Percentiles rank a stretch among this genome's conserved stretches.
These are phyloP conservation scores for Sphecodes monilicornis DNA, from an alignment of 2,888 invertebrate genomes.

Conservation along the genomic window DNA sequence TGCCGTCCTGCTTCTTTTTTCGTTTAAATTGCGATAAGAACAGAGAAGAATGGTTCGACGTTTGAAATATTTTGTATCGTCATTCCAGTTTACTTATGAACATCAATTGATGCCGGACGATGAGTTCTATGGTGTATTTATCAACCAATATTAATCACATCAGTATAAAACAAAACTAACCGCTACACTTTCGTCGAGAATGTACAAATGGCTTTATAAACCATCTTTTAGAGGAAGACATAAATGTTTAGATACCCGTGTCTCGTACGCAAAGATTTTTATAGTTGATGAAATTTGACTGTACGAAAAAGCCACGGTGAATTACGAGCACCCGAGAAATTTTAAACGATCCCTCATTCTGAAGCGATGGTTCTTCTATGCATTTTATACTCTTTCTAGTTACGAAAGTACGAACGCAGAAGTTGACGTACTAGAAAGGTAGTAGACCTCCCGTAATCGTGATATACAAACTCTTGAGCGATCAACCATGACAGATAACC, in stretches of 20 bases:
- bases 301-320: neutral
- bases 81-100: no score
- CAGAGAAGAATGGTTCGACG: no score
- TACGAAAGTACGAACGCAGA: slow-evolving; percentile 2
- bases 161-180: neutral
- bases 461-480: slow-evolving; percentile 30
- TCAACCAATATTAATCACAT: neutral
- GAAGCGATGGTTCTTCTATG: neutral
- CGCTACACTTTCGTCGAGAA: neutral
- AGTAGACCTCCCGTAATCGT: slow-evolving; percentile 21
- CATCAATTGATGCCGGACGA: neutral
- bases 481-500: slow-evolving; percentile 50
- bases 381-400: neutral
- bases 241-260: neutral
- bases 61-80: no score
- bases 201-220: neutral
- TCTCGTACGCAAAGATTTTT: neutral
- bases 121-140: neutral
- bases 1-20: no score
- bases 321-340: neutral
- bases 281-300: neutral
- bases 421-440: neutral
- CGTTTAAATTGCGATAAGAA: no score
- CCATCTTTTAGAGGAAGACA: neutral
- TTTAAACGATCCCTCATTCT: neutral